These are phyloP conservation scores for Pseudorasbora parva DNA, from an alignment of 2,113 vertebrate species.

Conservation along the genomic window DNA sequence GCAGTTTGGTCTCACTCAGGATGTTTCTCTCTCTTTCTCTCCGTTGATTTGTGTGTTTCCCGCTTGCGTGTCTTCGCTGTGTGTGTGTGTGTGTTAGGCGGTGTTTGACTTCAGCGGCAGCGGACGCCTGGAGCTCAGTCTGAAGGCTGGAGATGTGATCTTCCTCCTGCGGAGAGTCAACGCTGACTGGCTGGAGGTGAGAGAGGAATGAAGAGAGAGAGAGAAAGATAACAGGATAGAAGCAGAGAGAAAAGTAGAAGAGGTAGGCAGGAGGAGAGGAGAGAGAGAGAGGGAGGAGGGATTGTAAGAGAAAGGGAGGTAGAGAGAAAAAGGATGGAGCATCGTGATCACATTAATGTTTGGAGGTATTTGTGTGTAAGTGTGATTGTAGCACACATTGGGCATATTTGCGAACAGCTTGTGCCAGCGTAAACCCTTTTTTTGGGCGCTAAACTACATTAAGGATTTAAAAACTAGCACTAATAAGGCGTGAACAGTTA, in stretches of 20 bases:
- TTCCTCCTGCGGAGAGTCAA: constrained; percentile 93
- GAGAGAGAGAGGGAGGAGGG: not conserved
- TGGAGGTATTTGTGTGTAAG: not conserved
- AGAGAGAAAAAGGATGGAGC: constrained; percentile 32
- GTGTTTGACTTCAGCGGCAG: constrained; percentile 91
- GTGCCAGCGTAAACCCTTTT: too few relatives aligned
- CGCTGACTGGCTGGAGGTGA: constrained; percentile 96
- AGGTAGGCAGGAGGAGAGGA: constrained; percentile 36
- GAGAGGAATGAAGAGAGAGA: constrained; percentile 56
- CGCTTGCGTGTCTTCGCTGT: constrained; percentile 57
- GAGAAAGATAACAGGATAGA: constrained; percentile 55
- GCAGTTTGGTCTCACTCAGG: constrained; percentile 26
- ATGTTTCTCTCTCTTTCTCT: not conserved
- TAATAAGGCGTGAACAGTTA: too few relatives aligned
- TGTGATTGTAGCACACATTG: not conserved
- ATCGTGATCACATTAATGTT: not conserved
- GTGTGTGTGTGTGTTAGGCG: constrained; percentile 75
- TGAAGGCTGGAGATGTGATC: constrained; percentile 91
- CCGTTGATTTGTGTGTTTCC: constrained; percentile 15
- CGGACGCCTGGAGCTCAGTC: constrained; percentile 85
- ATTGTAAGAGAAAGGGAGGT: constrained; percentile 17
- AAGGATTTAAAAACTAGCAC: too few relatives aligned
- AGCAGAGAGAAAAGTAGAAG: constrained; percentile 59
- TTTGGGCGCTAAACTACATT: too few relatives aligned
- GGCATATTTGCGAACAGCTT: not conserved